These are phyloP conservation scores for Drosophila mayri DNA, from an alignment of 1,140 invertebrate genomes.

Conservation along the genomic window DNA sequence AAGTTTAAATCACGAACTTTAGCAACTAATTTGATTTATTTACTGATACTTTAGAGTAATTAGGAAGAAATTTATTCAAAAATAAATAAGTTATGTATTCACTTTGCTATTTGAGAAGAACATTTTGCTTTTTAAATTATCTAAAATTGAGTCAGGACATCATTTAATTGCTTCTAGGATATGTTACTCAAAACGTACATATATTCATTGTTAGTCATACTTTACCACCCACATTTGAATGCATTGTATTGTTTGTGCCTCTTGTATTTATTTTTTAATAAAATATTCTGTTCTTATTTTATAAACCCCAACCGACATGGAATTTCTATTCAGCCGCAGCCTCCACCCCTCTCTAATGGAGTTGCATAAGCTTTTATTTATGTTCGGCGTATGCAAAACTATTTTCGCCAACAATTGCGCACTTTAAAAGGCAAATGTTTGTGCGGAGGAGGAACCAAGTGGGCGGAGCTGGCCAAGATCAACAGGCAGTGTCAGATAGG, in stretches of 20 bases:
- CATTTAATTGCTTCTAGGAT: background rate
- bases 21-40: background rate
- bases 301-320: background rate
- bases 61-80: background rate
- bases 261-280: background rate
- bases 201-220: background rate
- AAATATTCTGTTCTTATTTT: conserved; percentile 1
- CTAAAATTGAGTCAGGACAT: background rate
- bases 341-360: background rate
- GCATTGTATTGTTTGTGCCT: background rate
- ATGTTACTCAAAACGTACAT: background rate
- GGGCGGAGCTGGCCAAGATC: conserved; percentile 27
- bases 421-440: conserved; percentile 46
- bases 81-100: background rate
- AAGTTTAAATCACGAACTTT: no score
- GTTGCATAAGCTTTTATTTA: conserved; percentile 34
- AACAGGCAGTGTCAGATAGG: conserved; percentile 62
- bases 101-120: background rate
- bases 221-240: background rate
- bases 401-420: conserved; percentile 46
- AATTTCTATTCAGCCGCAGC: conserved; percentile 2
- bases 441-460: background rate
- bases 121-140: background rate
- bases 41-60: background rate
- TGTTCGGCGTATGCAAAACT: conserved; percentile 51